Evolutionary conservation across 1,140 invertebrate genomes (phyloP).

Genomic region (Drosophila athabasca): DNA sequence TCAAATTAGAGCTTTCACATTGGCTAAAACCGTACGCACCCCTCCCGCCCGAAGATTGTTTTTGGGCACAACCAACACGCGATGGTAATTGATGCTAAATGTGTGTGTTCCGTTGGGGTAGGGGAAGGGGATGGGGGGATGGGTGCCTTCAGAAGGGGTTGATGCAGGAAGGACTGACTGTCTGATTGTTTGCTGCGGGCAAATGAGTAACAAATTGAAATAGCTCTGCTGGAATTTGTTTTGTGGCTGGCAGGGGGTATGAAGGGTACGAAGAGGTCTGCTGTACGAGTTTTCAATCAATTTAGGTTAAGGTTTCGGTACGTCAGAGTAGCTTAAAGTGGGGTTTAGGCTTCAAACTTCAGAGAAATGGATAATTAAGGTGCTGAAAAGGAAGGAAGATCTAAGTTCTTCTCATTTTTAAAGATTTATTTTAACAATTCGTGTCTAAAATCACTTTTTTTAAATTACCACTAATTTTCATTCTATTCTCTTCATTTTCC

Average conservation of each 20-base stretch:
- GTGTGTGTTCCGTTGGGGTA: not conserved
- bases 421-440: too few relatives aligned
- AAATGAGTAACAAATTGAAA: constrained; percentile 65
- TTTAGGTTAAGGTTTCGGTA: constrained; percentile 42
- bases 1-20: constrained; percentile 58
- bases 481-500: too few relatives aligned
- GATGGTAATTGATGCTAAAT: constrained; percentile 32
- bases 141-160: not conserved
- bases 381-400: too few relatives aligned
- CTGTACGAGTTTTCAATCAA: constrained; percentile 15
- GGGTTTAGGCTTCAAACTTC: too few relatives aligned
- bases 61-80: constrained; percentile 14
- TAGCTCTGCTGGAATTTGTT: constrained; percentile 42
- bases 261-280: too few relatives aligned
- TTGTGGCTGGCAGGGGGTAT: constrained; percentile 20
- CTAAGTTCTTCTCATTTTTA: too few relatives aligned
- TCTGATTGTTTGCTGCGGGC: constrained; percentile 45
- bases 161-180: too few relatives aligned
- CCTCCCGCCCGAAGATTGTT: constrained; percentile 29
- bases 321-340: too few relatives aligned
- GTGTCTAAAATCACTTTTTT: too few relatives aligned
- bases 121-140: not conserved
- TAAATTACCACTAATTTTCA: too few relatives aligned
- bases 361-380: too few relatives aligned
- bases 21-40: not conserved